Conservation (phyloP, 2,113 vertebrate species). For the Tympanuchus pallidicinctus region DNA sequence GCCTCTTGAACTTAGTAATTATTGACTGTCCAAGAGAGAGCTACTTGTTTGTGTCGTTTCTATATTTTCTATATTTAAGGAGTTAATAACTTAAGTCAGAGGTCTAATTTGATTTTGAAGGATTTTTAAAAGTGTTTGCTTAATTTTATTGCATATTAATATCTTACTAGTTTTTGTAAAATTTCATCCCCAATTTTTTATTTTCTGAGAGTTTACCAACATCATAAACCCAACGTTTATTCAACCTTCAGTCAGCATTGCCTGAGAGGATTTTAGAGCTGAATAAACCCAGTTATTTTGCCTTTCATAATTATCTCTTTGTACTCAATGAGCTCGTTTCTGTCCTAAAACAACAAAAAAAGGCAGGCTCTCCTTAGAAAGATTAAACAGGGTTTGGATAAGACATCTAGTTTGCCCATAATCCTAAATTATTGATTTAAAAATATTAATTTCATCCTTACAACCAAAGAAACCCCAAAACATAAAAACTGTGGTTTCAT, state of each 20-base stretch:
- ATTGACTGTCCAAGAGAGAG: background rate
- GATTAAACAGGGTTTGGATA: conserved; percentile 4
- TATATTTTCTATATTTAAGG: background rate
- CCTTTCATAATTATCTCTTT: conserved; percentile 24
- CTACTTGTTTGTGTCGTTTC: background rate
- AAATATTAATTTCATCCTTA: conserved; percentile 21
- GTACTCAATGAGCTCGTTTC: background rate
- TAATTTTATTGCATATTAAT: conserved; percentile 22
- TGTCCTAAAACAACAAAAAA: background rate
- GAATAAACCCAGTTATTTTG: conserved; percentile 31
- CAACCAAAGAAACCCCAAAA: background rate
- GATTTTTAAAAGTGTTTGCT: conserved; percentile 16
- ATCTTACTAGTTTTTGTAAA: background rate
- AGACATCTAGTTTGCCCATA: background rate
- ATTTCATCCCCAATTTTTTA: background rate
- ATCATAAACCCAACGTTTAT: conserved; percentile 27
- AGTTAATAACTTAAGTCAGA: background rate
- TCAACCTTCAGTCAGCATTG: conserved; percentile 10
- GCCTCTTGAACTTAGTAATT: background rate
- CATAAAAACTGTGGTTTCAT: background rate
- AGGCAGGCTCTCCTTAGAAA: background rate
- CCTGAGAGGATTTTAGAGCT: conserved; percentile 46
- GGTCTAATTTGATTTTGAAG: conserved; percentile 12
- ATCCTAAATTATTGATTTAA: conserved; percentile 35
- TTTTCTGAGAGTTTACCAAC: conserved; percentile 2